Base-by-base conservation (phyloP, 1,140 invertebrate genomes). In the Lepidurus arcticus region DNA sequence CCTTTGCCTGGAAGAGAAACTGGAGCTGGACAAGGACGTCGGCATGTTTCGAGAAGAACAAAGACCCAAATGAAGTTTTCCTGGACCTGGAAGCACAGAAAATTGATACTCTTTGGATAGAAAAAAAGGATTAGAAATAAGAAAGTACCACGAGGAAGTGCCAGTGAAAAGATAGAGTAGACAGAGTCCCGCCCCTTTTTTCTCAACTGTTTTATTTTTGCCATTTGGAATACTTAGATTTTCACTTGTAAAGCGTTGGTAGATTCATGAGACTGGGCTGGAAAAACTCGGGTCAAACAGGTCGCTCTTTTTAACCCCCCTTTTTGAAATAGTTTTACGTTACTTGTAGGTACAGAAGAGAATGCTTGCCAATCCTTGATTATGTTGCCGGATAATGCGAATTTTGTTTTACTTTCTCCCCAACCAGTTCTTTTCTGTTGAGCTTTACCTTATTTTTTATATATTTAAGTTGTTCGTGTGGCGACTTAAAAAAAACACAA, bases 71-170 rank as follows among this genome's bases (percentile, higher is more conserved):
- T 13, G 21, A 65, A 13, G 13, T 65, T 65, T 65, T 65, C 53
- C 34, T 34, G 2, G 53, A 65, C n/a, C 53, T 65, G 9, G 53
- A n/a, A 65, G 53, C 53, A 21, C 21, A 65, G 53, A 65, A 65
- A 65, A 65, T 65, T 65, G 53, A 65, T 65, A 65, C n/a, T 65
- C 53, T 65, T 65, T 65, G 53, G 13, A 21, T n/a, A 65, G 53
- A 65, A 21, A 47, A 8, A 65, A 65, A 65, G 53, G 53, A 65
- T n/a, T 65, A 21, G 5, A 65, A 13, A 65, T 9, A n/a, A 65
- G 13, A 65, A 47, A 47, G 16, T 11, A 47, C 5, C 16, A 21
- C 21, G 53, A 65, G 9, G 53, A 65, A 65, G 53, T 65, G 53
- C 53, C 53, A 65, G 53, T 65, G 16, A 65, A 21, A 4, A 65